Percentiles rank a stretch among this genome's conserved stretches.
Evolutionary conservation across 2,888 invertebrate genomes (phyloP).

Genomic region (Aleiodes alternator): DNA sequence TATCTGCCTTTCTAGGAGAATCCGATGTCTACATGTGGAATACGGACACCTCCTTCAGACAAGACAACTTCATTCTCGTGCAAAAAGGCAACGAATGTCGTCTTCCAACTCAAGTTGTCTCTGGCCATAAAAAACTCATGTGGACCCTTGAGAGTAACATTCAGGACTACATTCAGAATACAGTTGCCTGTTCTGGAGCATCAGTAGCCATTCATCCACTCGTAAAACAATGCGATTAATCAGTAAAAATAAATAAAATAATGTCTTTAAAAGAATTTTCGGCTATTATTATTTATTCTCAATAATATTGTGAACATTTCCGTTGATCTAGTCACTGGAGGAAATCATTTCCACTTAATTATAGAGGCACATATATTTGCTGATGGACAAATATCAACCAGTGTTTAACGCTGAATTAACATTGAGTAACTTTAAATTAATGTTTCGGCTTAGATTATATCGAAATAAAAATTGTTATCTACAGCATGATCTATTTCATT

Average conservation of each 20-base stretch:
- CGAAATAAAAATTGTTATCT: too few relatives aligned
- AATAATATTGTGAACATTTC: constrained; percentile 4
- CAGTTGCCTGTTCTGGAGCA: constrained; percentile 80
- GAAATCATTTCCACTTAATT: constrained; percentile 30
- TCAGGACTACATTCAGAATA: constrained; percentile 80
- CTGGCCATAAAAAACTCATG: constrained; percentile 79
- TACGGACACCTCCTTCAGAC: constrained; percentile 78
- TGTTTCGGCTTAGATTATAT: neutral
- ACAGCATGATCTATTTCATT: too few relatives aligned
- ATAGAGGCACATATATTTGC: constrained; percentile 1
- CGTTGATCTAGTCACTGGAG: constrained; percentile 46
- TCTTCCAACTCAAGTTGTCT: constrained; percentile 80
- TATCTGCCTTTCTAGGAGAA: constrained; percentile 72
- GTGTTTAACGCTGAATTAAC: constrained; percentile 51
- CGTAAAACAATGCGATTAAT: constrained; percentile 75
- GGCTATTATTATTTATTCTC: neutral
- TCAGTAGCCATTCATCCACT: constrained; percentile 80
- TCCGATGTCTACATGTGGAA: constrained; percentile 82
- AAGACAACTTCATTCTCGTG: constrained; percentile 78
- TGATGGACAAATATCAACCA: constrained; percentile 61
- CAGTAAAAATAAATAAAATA: neutral
- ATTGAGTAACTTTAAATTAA: neutral
- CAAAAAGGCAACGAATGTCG: constrained; percentile 79
- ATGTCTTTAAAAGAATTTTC: neutral
- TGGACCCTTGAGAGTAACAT: constrained; percentile 83